Evolutionary conservation across 1,140 invertebrate species (phyloP), one percentile per base, ranked within the genome.

Genomic region (Panagrolaimus sp.): DNA sequence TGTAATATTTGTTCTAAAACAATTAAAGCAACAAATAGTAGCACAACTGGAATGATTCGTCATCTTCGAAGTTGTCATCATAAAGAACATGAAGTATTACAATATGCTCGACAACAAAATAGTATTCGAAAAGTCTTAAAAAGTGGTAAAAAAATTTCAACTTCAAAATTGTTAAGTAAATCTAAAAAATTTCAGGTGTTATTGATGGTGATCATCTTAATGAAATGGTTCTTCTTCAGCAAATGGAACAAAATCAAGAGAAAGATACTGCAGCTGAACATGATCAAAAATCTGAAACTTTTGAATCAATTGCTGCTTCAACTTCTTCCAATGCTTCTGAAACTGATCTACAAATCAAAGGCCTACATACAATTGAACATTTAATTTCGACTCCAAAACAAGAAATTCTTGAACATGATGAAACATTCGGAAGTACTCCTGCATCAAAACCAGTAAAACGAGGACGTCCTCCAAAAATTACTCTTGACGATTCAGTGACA

Each of bases 21-120:
- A 9, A 74, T 74, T 42, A 74, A 74, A 62, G 72, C 72, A 25
- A 74, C 72, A n/a, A 74, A 74, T 61, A 74, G 72, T 20, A 74
- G 72, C 68, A 74, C 72, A 27, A 74, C 72, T 13, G 72, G 72
- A 47, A 74, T 74, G 72, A 74, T 74, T 31, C 20, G 72, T 25
- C 72, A 74, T 47, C 42, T 74, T 31, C 68, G 73, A 5, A 75
- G 73, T 57, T 74, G 72, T 43, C 72, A 74, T 47, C 31, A 31
- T 9, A n/a, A 14, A 5, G 73, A 74, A 53, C 46, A 68, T 43
- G 23, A 74, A 47, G 43, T 66, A 25, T 25, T 75, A 9, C 66
- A 74, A 42, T 20, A 73, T 14, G 73, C 73, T n/a, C 42, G 73
- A 65, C 47, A 23, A 23, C 44, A 61, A 11, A 70, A 42, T 23